Conservation (phyloP, 1,140 invertebrate genomes). For the Eurosta solidaginis region DNA sequence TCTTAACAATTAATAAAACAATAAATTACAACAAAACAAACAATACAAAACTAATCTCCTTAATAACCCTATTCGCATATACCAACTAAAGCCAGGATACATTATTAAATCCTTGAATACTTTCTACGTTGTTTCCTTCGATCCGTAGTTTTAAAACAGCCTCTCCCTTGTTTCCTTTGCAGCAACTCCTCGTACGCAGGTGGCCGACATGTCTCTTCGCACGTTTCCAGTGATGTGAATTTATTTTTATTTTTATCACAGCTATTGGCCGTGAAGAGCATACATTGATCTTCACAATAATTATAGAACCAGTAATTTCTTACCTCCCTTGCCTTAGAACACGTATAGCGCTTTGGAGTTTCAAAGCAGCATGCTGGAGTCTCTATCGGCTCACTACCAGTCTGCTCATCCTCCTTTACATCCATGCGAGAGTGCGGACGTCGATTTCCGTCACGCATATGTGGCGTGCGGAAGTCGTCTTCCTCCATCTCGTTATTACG, state of each 20-base stretch:
- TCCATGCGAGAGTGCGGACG: background rate
- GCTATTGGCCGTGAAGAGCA: constrained; percentile 46
- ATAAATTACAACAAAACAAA: background rate
- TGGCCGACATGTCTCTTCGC: constrained; percentile 29
- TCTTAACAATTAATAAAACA: no score
- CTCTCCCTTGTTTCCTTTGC: background rate
- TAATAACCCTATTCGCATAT: background rate
- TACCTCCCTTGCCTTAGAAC: constrained; percentile 37
- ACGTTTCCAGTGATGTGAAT: constrained; percentile 43
- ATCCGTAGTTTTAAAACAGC: background rate
- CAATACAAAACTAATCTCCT: background rate
- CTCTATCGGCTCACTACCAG: background rate
- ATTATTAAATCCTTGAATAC: background rate
- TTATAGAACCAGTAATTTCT: constrained; percentile 55
- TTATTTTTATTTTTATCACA: constrained; percentile 52
- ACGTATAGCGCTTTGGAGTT: constrained; percentile 38
- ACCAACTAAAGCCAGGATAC: background rate
- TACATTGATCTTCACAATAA: constrained; percentile 48
- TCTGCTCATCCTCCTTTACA: background rate
- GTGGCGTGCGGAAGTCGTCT: background rate
- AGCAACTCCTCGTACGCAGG: background rate
- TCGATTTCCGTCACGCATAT: background rate
- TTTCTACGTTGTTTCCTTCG: background rate
- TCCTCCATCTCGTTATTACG: background rate
- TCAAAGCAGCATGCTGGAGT: constrained; percentile 42